phyloP scores from a whole-genome alignment of 2,888 invertebrate genomes.

The Lycaena phlaeas region DNA sequence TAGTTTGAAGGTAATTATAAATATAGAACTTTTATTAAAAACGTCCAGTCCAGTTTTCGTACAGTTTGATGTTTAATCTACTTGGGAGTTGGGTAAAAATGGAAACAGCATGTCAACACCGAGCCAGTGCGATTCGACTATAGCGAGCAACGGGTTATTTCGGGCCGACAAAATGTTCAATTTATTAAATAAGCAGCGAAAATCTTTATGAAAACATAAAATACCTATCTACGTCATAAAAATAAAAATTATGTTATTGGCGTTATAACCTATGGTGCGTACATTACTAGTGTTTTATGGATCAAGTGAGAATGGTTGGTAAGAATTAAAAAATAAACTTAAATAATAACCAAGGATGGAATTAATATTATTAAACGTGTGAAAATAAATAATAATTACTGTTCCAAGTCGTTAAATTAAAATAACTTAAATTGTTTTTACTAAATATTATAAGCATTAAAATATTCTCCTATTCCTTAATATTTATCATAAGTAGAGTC shows the following conservation, averaged over 20 bases:
- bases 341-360: background rate
- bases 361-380: background rate
- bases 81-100: conserved; percentile 15
- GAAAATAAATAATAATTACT: background rate
- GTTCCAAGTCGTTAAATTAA: too few species aligned
- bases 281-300: conserved; percentile 25
- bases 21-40: conserved; percentile 6
- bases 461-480: too few species aligned
- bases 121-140: conserved; percentile 27
- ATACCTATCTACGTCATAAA: conserved; percentile 25
- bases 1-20: too few species aligned
- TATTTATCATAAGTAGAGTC: too few species aligned
- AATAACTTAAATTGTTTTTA: too few species aligned
- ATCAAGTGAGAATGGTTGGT: conserved; percentile 20
- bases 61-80: background rate
- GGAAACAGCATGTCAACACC: conserved; percentile 14
- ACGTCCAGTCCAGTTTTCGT: background rate
- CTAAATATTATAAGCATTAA: too few species aligned
- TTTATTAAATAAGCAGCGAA: conserved; percentile 25
- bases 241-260: conserved; percentile 41
- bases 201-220: conserved; percentile 39
- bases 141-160: conserved; percentile 28
- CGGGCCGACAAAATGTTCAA: conserved; percentile 21
- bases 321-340: conserved; percentile 11
- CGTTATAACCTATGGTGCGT: conserved; percentile 51